phyloP scores from a whole-genome alignment of 1,140 invertebrate genomes.

The Saccostrea echinata region DNA sequence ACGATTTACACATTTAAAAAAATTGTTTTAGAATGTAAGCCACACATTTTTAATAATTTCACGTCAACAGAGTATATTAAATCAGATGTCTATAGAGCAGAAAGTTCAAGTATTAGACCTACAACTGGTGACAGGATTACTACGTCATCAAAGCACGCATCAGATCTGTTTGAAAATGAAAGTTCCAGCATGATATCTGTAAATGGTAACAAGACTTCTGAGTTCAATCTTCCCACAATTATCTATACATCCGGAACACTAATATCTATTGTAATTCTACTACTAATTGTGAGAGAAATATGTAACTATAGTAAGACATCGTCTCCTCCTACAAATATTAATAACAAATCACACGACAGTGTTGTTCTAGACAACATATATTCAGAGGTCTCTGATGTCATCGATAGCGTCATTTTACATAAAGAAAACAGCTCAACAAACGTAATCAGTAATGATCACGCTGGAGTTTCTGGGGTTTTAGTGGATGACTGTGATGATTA shows the following conservation, averaged over 20 bases:
- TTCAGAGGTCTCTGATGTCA: too few species aligned
- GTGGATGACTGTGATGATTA: neutral
- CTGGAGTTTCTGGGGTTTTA: neutral
- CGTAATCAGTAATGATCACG: neutral
- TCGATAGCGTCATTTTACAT: too few species aligned
- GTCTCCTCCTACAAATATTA: neutral
- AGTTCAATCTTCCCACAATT: neutral
- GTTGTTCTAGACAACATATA: neutral
- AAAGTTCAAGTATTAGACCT: neutral
- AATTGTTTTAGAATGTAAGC: too few species aligned
- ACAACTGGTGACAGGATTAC: neutral
- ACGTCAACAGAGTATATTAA: neutral
- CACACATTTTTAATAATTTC: too few species aligned
- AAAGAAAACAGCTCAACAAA: neutral
- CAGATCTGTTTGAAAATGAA: too few species aligned
- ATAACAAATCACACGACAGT: neutral
- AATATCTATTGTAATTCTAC: neutral
- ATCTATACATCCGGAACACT: too few species aligned
- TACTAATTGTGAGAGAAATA: neutral
- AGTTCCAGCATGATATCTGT: too few species aligned
- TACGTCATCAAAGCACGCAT: neutral
- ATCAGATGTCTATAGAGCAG: neutral
- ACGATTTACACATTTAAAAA: too few species aligned
- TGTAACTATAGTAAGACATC: neutral
- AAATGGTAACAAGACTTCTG: neutral